Evolutionary conservation across 2,888 invertebrate genomes (phyloP).

Genomic region (Folsomia manolachei): DNA sequence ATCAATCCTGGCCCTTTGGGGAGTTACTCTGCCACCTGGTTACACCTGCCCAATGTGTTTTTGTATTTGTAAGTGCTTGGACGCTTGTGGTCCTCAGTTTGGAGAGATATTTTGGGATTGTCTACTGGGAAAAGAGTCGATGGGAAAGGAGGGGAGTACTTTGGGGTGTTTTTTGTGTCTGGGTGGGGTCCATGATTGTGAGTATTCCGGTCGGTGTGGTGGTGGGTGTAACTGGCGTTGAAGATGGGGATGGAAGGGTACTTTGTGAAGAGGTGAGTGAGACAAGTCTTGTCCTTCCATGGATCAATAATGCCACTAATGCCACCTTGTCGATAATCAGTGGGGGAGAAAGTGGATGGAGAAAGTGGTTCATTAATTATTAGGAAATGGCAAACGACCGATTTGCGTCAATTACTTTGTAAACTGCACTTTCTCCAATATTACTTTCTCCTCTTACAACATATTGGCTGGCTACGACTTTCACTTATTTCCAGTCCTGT

Average conservation of each 20-base stretch:
- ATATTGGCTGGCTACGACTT: too few relatives aligned
- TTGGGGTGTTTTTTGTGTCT: conserved; percentile 67
- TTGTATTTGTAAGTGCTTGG: conserved; percentile 71
- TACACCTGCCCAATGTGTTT: conserved; percentile 56
- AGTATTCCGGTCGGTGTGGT: neutral
- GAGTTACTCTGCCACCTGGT: conserved; percentile 52
- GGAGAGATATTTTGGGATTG: conserved; percentile 85
- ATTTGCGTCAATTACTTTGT: neutral
- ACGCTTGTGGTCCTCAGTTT: conserved; percentile 86
- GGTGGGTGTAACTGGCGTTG: neutral
- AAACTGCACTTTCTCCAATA: too few relatives aligned
- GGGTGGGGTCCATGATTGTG: conserved; percentile 58
- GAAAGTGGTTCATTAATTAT: too few relatives aligned
- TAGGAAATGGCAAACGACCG: too few relatives aligned
- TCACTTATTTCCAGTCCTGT: too few relatives aligned
- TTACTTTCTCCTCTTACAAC: too few relatives aligned
- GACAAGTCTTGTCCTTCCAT: too few relatives aligned
- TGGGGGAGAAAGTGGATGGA: too few relatives aligned
- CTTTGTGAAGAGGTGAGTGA: neutral
- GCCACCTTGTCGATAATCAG: too few relatives aligned
- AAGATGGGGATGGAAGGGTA: neutral
- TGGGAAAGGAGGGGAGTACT: conserved; percentile 71
- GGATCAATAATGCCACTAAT: too few relatives aligned
- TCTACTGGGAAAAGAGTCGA: conserved; percentile 79
- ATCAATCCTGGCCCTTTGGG: conserved; percentile 56